A percentile compares a stretch with the other conserved stretches of the same genome.
Evolutionary conservation across 35 echinoderm and acorn worm genomes (phyloP).

Genomic region (Patiria miniata): DNA sequence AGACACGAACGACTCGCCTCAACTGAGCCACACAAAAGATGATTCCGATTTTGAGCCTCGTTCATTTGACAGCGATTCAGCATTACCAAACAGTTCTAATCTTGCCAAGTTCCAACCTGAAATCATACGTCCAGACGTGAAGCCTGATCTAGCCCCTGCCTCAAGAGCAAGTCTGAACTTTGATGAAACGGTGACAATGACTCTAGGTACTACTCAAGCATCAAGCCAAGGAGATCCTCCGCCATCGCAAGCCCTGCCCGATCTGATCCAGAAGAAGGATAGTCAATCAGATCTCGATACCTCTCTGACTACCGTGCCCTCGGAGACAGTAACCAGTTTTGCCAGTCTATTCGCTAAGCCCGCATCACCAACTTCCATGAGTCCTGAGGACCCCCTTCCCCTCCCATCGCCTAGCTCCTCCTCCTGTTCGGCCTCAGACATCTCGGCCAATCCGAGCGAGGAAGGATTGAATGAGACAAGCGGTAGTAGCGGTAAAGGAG

Average conservation of each 20-base stretch:
- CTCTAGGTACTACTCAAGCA: neutral
- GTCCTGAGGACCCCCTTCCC: neutral
- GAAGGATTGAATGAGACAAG: neutral
- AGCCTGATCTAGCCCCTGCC: neutral
- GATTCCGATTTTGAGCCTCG: neutral
- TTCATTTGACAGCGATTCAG: neutral
- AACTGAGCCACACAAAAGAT: too few relatives aligned
- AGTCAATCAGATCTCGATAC: neutral
- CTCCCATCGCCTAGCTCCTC: neutral
- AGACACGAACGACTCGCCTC: too few relatives aligned
- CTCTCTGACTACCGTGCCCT: neutral
- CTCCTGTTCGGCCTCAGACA: neutral
- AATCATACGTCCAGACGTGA: neutral
- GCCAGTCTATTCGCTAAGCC: neutral
- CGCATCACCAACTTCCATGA: neutral
- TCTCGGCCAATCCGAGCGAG: neutral
- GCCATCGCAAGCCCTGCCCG: too few relatives aligned
- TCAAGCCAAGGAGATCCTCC: neutral
- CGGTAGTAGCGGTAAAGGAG: neutral
- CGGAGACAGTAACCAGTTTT: neutral
- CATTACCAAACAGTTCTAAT: neutral
- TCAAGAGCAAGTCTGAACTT: conserved; percentile 1
- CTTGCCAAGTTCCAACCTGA: neutral
- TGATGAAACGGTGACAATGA: neutral
- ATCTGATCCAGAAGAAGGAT: neutral